phyloP scores from a whole-genome alignment of 2,113 vertebrate species.

The Tor tambroides region DNA sequence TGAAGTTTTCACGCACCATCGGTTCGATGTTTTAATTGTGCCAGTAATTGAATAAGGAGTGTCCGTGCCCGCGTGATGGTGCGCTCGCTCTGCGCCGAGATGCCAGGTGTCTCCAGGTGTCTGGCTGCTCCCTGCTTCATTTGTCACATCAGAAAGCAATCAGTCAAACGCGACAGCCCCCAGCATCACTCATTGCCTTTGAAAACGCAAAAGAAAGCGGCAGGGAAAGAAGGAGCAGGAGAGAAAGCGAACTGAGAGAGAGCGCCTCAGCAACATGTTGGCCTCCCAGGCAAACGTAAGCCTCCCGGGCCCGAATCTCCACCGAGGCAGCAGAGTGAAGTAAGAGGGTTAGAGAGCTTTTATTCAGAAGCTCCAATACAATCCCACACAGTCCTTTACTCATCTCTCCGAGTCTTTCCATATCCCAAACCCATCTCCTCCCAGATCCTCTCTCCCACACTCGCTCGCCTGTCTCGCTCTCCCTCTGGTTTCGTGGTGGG shows the following conservation, averaged over 20 bases:
- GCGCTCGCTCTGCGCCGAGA: conserved; percentile 44
- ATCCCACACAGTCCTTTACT: conserved; percentile 42
- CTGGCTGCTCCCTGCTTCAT: conserved; percentile 65
- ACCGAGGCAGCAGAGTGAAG: conserved; percentile 19
- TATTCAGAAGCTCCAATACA: conserved; percentile 22
- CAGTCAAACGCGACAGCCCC: conserved; percentile 45
- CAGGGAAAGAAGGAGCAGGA: background rate
- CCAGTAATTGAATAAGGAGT: conserved; percentile 45
- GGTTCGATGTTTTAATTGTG: conserved; percentile 46
- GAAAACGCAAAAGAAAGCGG: background rate
- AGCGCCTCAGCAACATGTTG: conserved; percentile 22
- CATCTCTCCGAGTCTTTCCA: conserved; percentile 34
- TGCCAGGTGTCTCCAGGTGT: conserved; percentile 80
- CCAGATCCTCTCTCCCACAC: conserved; percentile 58
- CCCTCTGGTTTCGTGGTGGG: conserved; percentile 61
- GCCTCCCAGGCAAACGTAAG: conserved; percentile 37
- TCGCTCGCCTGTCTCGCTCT: conserved; percentile 41
- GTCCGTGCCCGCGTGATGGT: conserved; percentile 11
- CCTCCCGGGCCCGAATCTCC: conserved; percentile 25
- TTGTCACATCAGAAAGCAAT: conserved; percentile 76
- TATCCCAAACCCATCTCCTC: conserved; percentile 66
- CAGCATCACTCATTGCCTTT: background rate
- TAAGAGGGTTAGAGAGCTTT: conserved; percentile 42
- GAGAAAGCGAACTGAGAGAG: background rate
- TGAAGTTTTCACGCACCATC: conserved; percentile 34